These are phyloP conservation scores for Melangyna quadrimaculata DNA, from an alignment of 2,888 invertebrate species.

Conservation along the genomic window DNA sequence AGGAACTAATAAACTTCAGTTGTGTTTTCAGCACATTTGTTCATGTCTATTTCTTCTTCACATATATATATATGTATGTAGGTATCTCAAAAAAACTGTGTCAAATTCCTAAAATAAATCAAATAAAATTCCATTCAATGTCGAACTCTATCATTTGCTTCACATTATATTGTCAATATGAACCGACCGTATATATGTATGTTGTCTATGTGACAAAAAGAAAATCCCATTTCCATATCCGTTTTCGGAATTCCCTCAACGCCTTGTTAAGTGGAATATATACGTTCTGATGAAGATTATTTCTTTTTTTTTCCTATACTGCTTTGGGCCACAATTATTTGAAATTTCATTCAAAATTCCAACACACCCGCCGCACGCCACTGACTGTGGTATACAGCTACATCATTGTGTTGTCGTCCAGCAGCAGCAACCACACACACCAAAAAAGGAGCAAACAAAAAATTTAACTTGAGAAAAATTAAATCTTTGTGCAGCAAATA, in stretches of 20 bases:
- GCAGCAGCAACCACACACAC: background rate
- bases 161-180: background rate
- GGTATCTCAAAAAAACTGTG: background rate
- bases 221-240: background rate
- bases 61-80: too few relatives aligned
- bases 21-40: background rate
- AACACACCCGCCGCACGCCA: background rate
- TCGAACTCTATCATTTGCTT: background rate
- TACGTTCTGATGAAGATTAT: slow-evolving; percentile 2
- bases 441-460: background rate
- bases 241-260: slow-evolving; percentile 3
- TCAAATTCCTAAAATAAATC: background rate
- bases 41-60: too few relatives aligned
- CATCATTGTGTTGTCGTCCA: background rate
- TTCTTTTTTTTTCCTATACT: background rate
- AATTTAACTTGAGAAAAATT: slow-evolving; percentile 1
- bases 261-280: background rate
- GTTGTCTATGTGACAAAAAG: background rate
- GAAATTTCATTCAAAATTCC: slow-evolving; percentile 33
- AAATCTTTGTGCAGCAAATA: background rate
- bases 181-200: accelerated
- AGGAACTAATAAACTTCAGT: background rate
- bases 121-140: background rate
- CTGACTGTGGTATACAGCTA: too few relatives aligned
- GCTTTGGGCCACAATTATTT: slow-evolving; percentile 8